Base-by-base conservation (phyloP, 2,113 vertebrate species). In the Colaptes auratus region DNA sequence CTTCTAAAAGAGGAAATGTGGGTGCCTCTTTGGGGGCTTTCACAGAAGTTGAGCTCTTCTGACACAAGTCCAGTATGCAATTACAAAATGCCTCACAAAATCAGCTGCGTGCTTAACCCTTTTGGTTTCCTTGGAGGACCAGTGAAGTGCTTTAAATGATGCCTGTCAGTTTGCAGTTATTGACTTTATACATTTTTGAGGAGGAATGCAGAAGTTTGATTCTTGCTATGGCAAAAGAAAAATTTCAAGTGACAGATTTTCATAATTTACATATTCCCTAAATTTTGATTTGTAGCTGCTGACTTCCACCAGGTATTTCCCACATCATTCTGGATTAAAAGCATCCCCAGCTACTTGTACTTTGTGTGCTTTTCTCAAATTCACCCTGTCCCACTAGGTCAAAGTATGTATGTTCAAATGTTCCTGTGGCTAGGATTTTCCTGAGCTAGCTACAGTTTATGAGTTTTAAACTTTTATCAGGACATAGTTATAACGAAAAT, bases 381-480 rank as follows among this genome's bases (percentile, higher is more conserved):
- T 84, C 78, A 74, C n/a, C 30, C 63, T 12, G 15, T 82, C 59
- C n/a, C 63, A 89, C 24, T 79, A 90, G 77, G 89, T 86, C 70
- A 70, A 72, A 88, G n/a, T 39, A 65, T 10, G 16, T 10, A 39
- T 0, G 0, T 76, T 35, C 61, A 88, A 84, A 65, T 39, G 4
- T 28, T 65, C 12, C 28, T 76, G 35, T 79, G 50, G 79, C n/a
- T 82, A 35, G 5, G 5, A 85, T 82, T 93, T 81, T 92, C 77
- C 86, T 92, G 88, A 85, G n/a, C 50, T 82, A 63, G 33, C n/a
- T 50, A 23, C 8, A 72, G 35, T 94, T 90, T 69, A 82, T 65
- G 63, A 73, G 12, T 52, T 86, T 90, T 35, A 86, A 92, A 72
- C 48, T 72, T 90, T 71, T 90, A 88, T 91, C 70, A 66, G 76